Percentiles rank a stretch among this genome's conserved stretches.
These are phyloP conservation scores for Bolborhynchus lineola DNA, from an alignment of 2,113 vertebrate species.

Conservation along the genomic window DNA sequence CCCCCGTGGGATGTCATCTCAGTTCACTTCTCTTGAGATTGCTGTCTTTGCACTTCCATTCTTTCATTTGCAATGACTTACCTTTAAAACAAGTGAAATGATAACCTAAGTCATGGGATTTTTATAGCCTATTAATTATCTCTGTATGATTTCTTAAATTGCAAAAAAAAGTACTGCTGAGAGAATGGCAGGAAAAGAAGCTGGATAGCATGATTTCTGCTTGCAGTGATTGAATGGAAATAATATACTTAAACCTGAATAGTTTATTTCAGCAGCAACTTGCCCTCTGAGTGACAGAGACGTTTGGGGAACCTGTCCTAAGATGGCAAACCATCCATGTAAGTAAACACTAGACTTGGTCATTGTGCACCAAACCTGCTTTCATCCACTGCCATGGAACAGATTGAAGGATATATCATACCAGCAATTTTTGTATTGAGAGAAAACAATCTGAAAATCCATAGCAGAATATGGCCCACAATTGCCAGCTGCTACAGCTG, in stretches of 20 bases:
- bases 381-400: neutral
- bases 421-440: neutral
- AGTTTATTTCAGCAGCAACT: neutral
- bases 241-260: neutral
- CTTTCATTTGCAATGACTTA: conserved; percentile 4
- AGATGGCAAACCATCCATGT: neutral
- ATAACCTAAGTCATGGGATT: neutral
- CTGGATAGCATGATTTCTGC: neutral
- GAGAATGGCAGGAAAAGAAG: neutral
- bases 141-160: conserved; percentile 13
- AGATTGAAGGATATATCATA: neutral
- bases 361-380: neutral
- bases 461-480: neutral
- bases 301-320: neutral
- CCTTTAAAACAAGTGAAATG: conserved; percentile 23
- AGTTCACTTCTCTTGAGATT: conserved; percentile 42
- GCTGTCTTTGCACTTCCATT: conserved; percentile 9
- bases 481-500: neutral
- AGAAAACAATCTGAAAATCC: neutral
- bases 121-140: conserved; percentile 15
- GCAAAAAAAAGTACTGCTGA: neutral
- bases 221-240: neutral
- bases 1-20: neutral
- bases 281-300: neutral
- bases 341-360: neutral